A percentile compares a stretch with the other conserved stretches of the same genome.
These are phyloP conservation scores for Bombus vancouverensis DNA, from an alignment of 1,140 invertebrate species.

Conservation along the genomic window DNA sequence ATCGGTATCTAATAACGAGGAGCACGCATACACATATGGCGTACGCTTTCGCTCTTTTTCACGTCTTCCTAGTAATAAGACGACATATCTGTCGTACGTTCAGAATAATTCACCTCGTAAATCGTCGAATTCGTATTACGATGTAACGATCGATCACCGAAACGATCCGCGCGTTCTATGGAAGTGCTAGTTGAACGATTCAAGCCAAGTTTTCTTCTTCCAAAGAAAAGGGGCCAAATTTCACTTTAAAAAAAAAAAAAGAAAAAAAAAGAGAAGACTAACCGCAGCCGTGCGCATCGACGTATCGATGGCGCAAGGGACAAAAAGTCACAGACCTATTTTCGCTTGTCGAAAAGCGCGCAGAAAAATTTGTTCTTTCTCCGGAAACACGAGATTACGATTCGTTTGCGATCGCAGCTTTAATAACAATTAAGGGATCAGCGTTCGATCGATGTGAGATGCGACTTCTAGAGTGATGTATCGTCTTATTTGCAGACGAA, in stretches of 20 bases:
- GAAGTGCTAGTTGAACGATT: slow-evolving; percentile 56
- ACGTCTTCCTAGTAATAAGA: slow-evolving; percentile 43
- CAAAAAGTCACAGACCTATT: slow-evolving; percentile 2
- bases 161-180: slow-evolving; percentile 21
- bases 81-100: neutral
- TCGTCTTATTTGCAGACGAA: slow-evolving; percentile 22
- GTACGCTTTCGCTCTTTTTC: slow-evolving; percentile 50
- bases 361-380: slow-evolving; percentile 17
- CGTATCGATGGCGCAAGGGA: neutral
- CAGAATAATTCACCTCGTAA: slow-evolving; percentile 8
- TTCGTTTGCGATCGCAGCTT: slow-evolving; percentile 56
- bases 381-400: slow-evolving; percentile 17
- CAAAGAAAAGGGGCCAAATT: slow-evolving; percentile 69
- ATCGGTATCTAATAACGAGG: slow-evolving; percentile 25
- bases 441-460: slow-evolving; percentile 19
- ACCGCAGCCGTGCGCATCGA: neutral
- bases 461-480: slow-evolving; percentile 31
- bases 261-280: slow-evolving; percentile 24
- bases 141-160: neutral
- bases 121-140: neutral
- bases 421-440: slow-evolving; percentile 50
- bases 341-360: neutral
- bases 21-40: slow-evolving; percentile 29
- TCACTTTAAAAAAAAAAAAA: neutral
- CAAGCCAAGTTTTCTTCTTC: slow-evolving; percentile 68